These are phyloP conservation scores for Acleris emargana DNA, from an alignment of 2,888 invertebrate species.

Conservation along the genomic window DNA sequence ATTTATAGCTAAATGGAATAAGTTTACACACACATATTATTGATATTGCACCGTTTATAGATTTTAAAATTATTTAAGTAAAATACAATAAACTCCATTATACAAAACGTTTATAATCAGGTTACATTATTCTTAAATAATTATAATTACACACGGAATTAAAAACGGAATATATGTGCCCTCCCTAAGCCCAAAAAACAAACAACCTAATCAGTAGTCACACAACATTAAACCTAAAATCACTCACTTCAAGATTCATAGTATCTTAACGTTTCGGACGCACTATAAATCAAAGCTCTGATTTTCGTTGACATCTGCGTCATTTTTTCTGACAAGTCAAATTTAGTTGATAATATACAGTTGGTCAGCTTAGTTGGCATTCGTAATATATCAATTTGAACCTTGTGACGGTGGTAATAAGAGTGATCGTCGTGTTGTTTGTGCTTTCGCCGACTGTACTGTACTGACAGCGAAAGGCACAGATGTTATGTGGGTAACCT, in stretches of 20 bases:
- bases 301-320: slow-evolving; percentile 19
- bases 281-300: slow-evolving; percentile 10
- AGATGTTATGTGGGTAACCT: slow-evolving; percentile 31
- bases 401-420: background rate
- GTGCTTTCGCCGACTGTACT: slow-evolving; percentile 3
- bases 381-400: slow-evolving; percentile 17
- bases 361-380: slow-evolving; percentile 18
- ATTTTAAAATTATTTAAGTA: no score
- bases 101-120: no score
- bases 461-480: slow-evolving; percentile 22
- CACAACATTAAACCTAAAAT: background rate
- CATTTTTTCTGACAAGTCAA: slow-evolving; percentile 24
- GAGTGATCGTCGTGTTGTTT: background rate
- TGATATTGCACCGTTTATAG: no score
- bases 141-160: no score
- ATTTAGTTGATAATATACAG: slow-evolving; percentile 32
- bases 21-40: no score
- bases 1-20: no score
- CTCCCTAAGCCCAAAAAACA: background rate
- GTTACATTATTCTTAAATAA: no score
- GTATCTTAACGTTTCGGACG: background rate
- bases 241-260: background rate
- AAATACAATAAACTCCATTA: no score
- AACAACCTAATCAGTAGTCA: background rate
- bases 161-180: no score